These are phyloP conservation scores for Meliscaeva auricollis DNA, from an alignment of 2,888 invertebrate species.

Conservation along the genomic window DNA sequence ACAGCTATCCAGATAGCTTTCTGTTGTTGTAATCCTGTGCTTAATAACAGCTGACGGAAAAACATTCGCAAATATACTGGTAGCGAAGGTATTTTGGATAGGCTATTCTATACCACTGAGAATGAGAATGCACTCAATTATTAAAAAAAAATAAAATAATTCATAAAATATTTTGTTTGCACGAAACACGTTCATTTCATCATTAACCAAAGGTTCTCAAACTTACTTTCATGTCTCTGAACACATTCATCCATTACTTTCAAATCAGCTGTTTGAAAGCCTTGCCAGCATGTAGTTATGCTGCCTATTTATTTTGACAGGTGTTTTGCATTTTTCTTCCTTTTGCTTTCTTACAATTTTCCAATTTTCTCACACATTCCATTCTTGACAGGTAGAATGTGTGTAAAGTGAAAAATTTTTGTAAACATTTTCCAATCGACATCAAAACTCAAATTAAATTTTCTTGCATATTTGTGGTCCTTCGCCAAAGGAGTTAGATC, in stretches of 20 bases:
- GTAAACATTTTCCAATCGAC: conserved; percentile 69
- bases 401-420: conserved; percentile 74
- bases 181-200: background rate
- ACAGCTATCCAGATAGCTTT: no score
- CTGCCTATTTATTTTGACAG: conserved; percentile 52
- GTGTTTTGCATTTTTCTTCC: conserved; percentile 40
- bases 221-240: background rate
- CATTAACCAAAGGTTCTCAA: conserved; percentile 16
- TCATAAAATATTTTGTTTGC: background rate
- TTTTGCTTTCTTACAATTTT: background rate
- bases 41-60: no score
- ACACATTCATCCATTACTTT: conserved; percentile 17
- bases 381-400: conserved; percentile 68
- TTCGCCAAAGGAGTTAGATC: conserved; percentile 30
- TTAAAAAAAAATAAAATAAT: background rate
- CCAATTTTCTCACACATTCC: conserved; percentile 52
- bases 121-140: no score
- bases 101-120: no score
- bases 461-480: background rate
- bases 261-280: conserved; percentile 50
- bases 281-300: conserved; percentile 40
- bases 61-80: no score
- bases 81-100: no score
- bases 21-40: no score
- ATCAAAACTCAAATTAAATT: conserved; percentile 16